Evolutionary conservation across 2,888 invertebrate genomes (phyloP).

Genomic region (Acronicta alni): DNA sequence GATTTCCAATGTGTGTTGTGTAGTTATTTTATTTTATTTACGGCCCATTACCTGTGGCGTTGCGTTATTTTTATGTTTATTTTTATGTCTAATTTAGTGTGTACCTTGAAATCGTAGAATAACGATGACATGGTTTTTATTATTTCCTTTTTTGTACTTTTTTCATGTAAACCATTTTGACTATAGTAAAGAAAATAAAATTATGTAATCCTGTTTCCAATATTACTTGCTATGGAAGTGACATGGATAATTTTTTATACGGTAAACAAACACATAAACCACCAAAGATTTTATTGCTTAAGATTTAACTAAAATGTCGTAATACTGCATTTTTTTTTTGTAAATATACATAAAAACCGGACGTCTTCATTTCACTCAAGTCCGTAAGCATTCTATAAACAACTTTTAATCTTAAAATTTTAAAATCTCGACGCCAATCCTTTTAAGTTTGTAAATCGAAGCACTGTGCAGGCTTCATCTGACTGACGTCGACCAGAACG

Average conservation of each 20-base stretch:
- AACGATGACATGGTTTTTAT: constrained; percentile 49
- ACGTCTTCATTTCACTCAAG: constrained; percentile 16
- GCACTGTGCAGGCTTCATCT: constrained; percentile 76
- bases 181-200: constrained; percentile 4
- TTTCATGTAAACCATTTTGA: constrained; percentile 41
- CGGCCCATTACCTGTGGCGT: constrained; percentile 55
- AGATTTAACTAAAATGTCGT: too few relatives aligned
- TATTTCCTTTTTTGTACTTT: constrained; percentile 43
- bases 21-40: constrained; percentile 60
- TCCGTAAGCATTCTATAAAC: constrained; percentile 42
- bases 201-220: not conserved
- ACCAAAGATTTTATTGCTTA: too few relatives aligned
- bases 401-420: constrained; percentile 61
- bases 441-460: constrained; percentile 78
- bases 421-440: constrained; percentile 75
- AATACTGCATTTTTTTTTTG: too few relatives aligned
- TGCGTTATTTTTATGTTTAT: constrained; percentile 57
- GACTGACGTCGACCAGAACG: constrained; percentile 67
- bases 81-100: constrained; percentile 43
- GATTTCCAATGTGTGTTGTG: constrained; percentile 56
- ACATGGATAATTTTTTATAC: not conserved
- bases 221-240: not conserved
- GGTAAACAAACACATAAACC: too few relatives aligned
- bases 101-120: constrained; percentile 47
- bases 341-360: constrained; percentile 1